phyloP scores from a whole-genome alignment of 1,140 invertebrate genomes.

The Pinna nobilis region DNA sequence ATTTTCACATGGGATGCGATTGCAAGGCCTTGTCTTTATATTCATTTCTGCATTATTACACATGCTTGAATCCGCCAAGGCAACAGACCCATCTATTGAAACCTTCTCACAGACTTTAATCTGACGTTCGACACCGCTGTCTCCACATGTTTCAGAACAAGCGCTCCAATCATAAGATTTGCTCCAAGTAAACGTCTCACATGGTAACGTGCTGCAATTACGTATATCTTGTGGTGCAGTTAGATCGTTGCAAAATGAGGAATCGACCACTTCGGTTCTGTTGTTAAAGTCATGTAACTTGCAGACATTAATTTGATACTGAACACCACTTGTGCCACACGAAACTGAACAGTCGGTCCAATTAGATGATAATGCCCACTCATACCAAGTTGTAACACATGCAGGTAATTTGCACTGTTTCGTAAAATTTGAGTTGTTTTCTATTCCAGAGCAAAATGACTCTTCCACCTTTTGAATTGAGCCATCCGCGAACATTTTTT shows the following conservation, averaged over 20 bases:
- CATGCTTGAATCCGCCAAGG: constrained; percentile 2
- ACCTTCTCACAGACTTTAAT: constrained; percentile 26
- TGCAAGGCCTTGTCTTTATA: neutral
- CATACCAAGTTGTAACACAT: neutral
- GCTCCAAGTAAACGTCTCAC: constrained; percentile 17
- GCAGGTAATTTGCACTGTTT: constrained; percentile 12
- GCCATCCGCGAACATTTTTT: constrained; percentile 56
- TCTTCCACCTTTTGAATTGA: constrained; percentile 3
- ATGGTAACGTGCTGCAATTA: constrained; percentile 16
- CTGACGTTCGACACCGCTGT: constrained; percentile 19
- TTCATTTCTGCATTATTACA: constrained; percentile 12
- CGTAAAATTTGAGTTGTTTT: constrained; percentile 2
- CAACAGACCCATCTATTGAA: constrained; percentile 18
- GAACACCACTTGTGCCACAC: constrained; percentile 1
- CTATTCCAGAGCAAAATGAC: constrained; percentile 1
- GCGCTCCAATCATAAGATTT: constrained; percentile 23
- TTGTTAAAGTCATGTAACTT: constrained; percentile 15
- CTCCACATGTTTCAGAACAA: constrained; percentile 28
- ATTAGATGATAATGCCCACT: constrained; percentile 2
- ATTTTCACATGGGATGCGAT: constrained; percentile 14
- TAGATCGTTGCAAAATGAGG: neutral
- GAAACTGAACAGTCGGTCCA: constrained; percentile 13
- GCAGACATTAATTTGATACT: neutral
- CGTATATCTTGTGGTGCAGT: constrained; percentile 2
- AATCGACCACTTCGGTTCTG: neutral